phyloP scores from a whole-genome alignment of 64 coral and sea anemone genomes.

The Platygyra sinensis region DNA sequence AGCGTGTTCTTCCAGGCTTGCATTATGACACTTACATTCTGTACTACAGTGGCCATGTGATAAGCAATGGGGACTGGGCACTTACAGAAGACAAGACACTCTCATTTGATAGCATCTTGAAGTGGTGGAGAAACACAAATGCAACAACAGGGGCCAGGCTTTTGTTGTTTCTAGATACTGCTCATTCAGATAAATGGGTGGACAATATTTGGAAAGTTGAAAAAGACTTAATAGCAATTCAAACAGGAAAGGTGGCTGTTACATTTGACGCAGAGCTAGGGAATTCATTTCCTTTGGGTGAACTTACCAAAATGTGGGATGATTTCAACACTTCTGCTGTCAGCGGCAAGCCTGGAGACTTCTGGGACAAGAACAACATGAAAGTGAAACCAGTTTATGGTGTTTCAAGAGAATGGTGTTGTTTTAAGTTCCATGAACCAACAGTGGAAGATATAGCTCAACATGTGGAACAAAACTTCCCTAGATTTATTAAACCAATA shows the following conservation, averaged over 20 bases:
- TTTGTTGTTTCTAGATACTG: slow-evolving; percentile 90
- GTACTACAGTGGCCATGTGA: slow-evolving; percentile 95
- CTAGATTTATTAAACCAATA: slow-evolving; percentile 84
- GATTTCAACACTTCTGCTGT: slow-evolving; percentile 66
- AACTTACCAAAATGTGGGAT: slow-evolving; percentile 87
- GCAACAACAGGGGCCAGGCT: slow-evolving; percentile 73
- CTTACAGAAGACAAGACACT: slow-evolving; percentile 87
- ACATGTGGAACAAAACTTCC: slow-evolving; percentile 90
- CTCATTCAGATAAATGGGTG: slow-evolving; percentile 92
- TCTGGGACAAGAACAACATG: slow-evolving; percentile 57
- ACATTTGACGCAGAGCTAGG: slow-evolving; percentile 78
- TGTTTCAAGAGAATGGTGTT: slow-evolving; percentile 87
- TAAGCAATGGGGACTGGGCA: slow-evolving; percentile 86
- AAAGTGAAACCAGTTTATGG: slow-evolving; percentile 89
- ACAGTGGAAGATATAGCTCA: slow-evolving; percentile 83
- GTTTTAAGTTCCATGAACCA: slow-evolving; percentile 93
- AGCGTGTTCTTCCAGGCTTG: slow-evolving; percentile 79
- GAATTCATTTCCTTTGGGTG: slow-evolving; percentile 79
- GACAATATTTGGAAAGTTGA: slow-evolving; percentile 74
- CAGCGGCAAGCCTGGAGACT: slow-evolving; percentile 29
- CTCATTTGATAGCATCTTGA: slow-evolving; percentile 62
- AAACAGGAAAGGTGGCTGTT: slow-evolving; percentile 70
- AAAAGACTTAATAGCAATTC: slow-evolving; percentile 84
- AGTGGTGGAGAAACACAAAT: slow-evolving; percentile 83
- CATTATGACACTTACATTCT: slow-evolving; percentile 96